Conservation (phyloP, 2,113 vertebrate species). For the Gambusia holbrooki region DNA sequence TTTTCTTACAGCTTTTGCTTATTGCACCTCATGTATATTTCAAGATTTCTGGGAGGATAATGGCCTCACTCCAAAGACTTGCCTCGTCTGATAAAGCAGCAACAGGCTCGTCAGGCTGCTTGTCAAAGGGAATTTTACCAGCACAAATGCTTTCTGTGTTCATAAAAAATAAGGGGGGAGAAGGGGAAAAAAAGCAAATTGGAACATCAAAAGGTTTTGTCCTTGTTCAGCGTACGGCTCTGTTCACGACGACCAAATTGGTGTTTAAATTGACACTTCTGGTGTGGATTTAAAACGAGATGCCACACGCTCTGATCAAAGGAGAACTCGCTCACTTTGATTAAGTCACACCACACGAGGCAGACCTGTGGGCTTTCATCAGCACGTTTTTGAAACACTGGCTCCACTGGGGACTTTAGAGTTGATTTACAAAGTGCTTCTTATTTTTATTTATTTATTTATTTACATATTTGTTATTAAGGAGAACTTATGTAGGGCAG, state of each 20-base stretch:
- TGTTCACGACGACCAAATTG: not conserved
- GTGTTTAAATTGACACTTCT: constrained; percentile 46
- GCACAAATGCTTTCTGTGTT: constrained; percentile 7
- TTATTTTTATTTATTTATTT: not conserved
- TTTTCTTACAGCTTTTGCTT: not conserved
- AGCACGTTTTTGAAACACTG: constrained; percentile 4
- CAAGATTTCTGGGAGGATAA: not conserved
- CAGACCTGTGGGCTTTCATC: constrained; percentile 16
- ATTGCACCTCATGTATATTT: not conserved
- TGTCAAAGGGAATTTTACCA: constrained; percentile 7
- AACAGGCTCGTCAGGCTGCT: not conserved
- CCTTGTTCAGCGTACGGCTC: not conserved
- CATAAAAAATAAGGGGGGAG: not conserved
- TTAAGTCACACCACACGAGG: constrained; percentile 36
- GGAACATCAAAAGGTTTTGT: constrained; percentile 49
- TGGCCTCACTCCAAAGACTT: not conserved
- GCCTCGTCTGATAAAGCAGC: not conserved
- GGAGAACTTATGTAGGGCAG: constrained; percentile 3
- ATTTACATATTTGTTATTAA: constrained; percentile 4
- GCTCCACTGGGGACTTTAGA: not conserved
- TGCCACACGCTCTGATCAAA: constrained; percentile 45
- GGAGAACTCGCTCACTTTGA: constrained; percentile 33
- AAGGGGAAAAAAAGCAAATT: constrained; percentile 6
- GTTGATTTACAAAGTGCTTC: constrained; percentile 1
- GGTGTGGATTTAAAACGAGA: constrained; percentile 27